Evolutionary conservation across 2,888 invertebrate species (phyloP).

Genomic region (Ligdia adustata): DNA sequence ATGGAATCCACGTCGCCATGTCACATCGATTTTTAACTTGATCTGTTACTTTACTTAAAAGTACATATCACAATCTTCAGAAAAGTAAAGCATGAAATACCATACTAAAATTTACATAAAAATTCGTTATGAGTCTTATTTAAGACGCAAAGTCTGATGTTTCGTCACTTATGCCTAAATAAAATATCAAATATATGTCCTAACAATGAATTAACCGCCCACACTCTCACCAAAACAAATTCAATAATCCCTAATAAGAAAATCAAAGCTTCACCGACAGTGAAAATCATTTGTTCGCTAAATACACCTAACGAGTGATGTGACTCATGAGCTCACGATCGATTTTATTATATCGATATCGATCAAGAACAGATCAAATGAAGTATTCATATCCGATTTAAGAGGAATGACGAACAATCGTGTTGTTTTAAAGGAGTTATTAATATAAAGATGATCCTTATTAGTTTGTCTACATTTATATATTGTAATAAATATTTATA

Average conservation of each 20-base stretch:
- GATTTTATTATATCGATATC: constrained; percentile 79
- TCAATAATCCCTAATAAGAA: constrained; percentile 36
- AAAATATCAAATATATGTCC: background rate
- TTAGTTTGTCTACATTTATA: no score
- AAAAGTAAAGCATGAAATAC: no score
- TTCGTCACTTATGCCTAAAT: background rate
- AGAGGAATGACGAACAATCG: constrained; percentile 26
- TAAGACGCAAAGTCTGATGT: no score
- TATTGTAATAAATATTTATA: no score
- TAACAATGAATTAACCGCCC: constrained; percentile 2
- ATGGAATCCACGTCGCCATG: no score
- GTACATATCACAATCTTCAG: no score
- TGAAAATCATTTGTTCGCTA: constrained; percentile 74
- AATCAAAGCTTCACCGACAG: constrained; percentile 50
- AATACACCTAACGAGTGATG: constrained; percentile 80
- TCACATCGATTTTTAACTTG: no score
- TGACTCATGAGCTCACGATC: constrained; percentile 70
- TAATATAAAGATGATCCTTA: no score
- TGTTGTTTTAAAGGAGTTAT: no score
- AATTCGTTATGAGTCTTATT: no score
- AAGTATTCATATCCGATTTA: constrained; percentile 75
- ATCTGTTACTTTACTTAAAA: no score
- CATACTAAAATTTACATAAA: no score
- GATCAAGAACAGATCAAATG: constrained; percentile 84
- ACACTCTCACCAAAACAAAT: constrained; percentile 22